Evolutionary conservation across 2,113 vertebrate genomes (phyloP).

Genomic region (Phylloscopus trochiloides): DNA sequence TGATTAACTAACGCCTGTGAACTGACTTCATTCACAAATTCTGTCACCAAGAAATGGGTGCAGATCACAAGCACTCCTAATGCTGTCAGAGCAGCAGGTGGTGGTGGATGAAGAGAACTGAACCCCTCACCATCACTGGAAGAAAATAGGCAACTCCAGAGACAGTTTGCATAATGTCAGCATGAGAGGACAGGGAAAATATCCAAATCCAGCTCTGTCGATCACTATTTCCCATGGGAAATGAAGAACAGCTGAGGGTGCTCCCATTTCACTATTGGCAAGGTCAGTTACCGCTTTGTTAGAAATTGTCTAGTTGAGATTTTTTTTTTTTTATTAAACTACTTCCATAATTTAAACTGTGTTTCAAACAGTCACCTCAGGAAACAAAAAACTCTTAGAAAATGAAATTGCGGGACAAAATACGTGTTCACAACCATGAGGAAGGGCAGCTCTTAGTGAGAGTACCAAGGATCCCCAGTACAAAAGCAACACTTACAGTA

Average conservation of each 20-base stretch:
- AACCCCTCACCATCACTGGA: background rate
- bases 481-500: background rate
- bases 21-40: background rate
- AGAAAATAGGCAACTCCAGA: background rate
- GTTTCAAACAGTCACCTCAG: background rate
- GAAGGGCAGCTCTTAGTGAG: background rate
- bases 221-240: background rate
- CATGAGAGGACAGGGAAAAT: background rate
- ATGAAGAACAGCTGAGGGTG: background rate
- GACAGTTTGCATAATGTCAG: background rate
- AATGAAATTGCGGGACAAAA: background rate
- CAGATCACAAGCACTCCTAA: background rate
- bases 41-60: background rate
- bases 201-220: background rate
- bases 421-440: background rate
- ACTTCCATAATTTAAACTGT: background rate
- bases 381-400: background rate
- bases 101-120: background rate
- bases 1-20: background rate
- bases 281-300: background rate
- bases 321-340: background rate
- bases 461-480: background rate
- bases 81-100: background rate
- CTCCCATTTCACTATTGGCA: background rate
- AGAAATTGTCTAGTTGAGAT: background rate